Evolutionary conservation across 1,140 invertebrate species (phyloP).

Genomic region (Zaprionus taronus): DNA sequence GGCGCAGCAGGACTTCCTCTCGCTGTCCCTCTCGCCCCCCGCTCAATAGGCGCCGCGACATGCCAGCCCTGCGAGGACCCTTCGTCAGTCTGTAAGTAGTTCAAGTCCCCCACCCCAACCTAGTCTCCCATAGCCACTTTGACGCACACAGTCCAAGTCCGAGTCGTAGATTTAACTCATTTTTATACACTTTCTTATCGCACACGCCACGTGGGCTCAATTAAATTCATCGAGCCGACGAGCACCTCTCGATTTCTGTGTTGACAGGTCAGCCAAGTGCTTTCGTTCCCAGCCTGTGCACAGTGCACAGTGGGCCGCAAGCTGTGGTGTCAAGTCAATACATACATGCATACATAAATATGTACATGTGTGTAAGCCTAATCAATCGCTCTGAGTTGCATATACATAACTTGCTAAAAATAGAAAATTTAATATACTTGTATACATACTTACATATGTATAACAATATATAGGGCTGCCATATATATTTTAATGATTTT

Average conservation of each 20-base stretch:
- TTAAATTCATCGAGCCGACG: slow-evolving; percentile 38
- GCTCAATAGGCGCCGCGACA: slow-evolving; percentile 84
- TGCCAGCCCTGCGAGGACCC: slow-evolving; percentile 84
- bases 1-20: slow-evolving; percentile 84
- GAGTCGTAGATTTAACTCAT: slow-evolving; percentile 24
- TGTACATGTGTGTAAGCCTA: background rate
- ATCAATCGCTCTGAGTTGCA: background rate
- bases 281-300: slow-evolving; percentile 43
- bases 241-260: slow-evolving; percentile 39
- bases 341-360: background rate
- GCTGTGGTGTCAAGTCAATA: background rate
- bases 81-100: slow-evolving; percentile 85
- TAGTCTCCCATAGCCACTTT: background rate
- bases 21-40: slow-evolving; percentile 85
- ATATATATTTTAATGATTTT: no score
- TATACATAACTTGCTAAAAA: background rate
- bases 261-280: slow-evolving; percentile 42
- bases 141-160: background rate
- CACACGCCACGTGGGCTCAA: slow-evolving; percentile 34
- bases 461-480: no score
- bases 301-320: slow-evolving; percentile 23
- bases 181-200: slow-evolving; percentile 20
- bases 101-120: background rate
- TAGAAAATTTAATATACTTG: no score
- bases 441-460: no score